These are phyloP conservation scores for Corella eumyota DNA, from an alignment of 23 tunicate genomes.

Conservation along the genomic window DNA sequence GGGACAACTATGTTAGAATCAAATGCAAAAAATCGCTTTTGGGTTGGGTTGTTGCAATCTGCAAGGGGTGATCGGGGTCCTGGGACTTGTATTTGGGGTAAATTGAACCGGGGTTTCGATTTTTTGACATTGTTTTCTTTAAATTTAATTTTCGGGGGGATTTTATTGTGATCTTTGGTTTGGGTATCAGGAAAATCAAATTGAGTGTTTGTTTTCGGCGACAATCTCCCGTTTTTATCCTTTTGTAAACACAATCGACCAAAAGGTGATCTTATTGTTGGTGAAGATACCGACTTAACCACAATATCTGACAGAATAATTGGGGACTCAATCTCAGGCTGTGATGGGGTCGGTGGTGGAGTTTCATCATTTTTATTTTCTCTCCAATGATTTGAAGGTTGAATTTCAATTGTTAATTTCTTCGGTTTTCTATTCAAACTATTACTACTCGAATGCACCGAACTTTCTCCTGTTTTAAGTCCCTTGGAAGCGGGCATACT, in stretches of 20 bases:
- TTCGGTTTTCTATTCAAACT: too few species aligned
- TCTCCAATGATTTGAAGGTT: neutral
- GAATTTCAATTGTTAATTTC: too few species aligned
- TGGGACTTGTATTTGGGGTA: neutral
- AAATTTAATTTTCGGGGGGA: too few species aligned
- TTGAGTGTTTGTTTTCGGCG: slow-evolving; percentile 6
- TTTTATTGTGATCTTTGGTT: too few species aligned
- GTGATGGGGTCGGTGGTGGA: slow-evolving; percentile 5
- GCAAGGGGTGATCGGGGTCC: neutral
- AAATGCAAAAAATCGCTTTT: slow-evolving; percentile 10
- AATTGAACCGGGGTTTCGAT: neutral
- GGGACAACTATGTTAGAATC: too few species aligned
- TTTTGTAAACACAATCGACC: slow-evolving; percentile 40
- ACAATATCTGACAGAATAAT: neutral
- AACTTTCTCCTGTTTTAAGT: slow-evolving; percentile 9
- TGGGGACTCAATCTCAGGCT: neutral
- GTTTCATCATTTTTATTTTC: slow-evolving; percentile 1
- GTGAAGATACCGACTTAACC: slow-evolving; percentile 24
- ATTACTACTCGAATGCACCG: slow-evolving; percentile 1
- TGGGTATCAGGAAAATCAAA: slow-evolving; percentile 22
- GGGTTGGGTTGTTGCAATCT: neutral
- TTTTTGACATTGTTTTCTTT: slow-evolving; percentile 10
- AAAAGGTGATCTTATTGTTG: slow-evolving; percentile 43
- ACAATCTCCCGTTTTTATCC: slow-evolving; percentile 13
- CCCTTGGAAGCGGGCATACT: slow-evolving; percentile 44